A percentile compares a stretch with the other conserved stretches of the same genome.
phyloP scores from a whole-genome alignment of 2,797 vertebrate genomes.

The Crocidura indochinensis region DNA sequence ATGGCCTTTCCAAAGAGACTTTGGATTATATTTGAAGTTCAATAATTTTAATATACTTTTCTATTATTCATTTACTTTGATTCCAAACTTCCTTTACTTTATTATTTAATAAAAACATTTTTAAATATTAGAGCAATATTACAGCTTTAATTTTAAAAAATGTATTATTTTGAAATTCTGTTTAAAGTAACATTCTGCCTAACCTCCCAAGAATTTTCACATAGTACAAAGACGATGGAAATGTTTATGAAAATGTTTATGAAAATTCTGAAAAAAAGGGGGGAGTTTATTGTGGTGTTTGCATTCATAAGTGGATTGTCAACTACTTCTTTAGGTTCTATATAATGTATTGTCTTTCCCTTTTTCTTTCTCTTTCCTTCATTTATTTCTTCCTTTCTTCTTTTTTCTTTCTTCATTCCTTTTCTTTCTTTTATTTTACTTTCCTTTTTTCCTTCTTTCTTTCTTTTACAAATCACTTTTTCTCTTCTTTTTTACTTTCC shows the following conservation, averaged over 20 bases:
- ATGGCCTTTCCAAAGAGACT: neutral
- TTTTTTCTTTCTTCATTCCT: too few species aligned
- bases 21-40: neutral
- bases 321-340: neutral
- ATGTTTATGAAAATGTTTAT: neutral
- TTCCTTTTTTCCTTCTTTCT: too few species aligned
- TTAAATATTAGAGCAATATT: neutral
- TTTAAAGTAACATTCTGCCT: neutral
- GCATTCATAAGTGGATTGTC: neutral
- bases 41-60: neutral
- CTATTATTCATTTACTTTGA: conserved; percentile 6
- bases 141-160: conserved; percentile 16
- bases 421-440: too few species aligned
- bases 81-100: neutral
- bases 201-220: neutral
- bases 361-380: too few species aligned
- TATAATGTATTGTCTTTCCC: too few species aligned
- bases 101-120: conserved; percentile 14
- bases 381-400: too few species aligned
- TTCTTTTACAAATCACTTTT: too few species aligned
- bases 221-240: neutral
- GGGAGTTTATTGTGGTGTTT: neutral
- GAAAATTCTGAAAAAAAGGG: neutral
- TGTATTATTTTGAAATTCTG: neutral
- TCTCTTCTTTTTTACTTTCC: too few species aligned